Conservation (phyloP, 2,888 invertebrate genomes). For the Chrysotoxum bicinctum region DNA sequence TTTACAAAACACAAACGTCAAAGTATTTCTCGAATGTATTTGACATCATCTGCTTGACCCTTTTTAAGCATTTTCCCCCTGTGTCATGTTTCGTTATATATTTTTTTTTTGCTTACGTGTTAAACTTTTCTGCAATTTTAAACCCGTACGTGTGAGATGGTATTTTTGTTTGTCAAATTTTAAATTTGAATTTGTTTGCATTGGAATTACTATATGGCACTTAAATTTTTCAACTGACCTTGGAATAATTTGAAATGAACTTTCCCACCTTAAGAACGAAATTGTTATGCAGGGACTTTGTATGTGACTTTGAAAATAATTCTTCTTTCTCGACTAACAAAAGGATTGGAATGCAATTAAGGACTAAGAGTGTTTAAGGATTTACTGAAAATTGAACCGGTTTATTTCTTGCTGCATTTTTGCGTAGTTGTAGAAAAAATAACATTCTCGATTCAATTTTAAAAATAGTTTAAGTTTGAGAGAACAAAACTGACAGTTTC, state of each 20-base stretch:
- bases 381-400: too few relatives aligned
- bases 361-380: too few relatives aligned
- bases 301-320: neutral
- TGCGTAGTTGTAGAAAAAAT: too few relatives aligned
- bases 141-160: neutral
- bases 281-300: neutral
- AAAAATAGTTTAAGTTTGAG: too few relatives aligned
- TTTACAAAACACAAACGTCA: neutral
- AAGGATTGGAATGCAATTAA: neutral
- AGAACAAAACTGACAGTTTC: too few relatives aligned
- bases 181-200: neutral
- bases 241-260: neutral
- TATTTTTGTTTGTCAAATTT: neutral
- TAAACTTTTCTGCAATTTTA: neutral
- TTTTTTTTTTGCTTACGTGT: neutral
- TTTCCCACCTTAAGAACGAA: neutral
- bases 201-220: neutral
- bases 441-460: too few relatives aligned
- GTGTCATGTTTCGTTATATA: neutral
- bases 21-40: neutral
- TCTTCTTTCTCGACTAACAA: neutral
- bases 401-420: too few relatives aligned
- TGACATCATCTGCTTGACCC: conserved; percentile 13
- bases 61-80: neutral
- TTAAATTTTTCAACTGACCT: neutral